phyloP scores from a whole-genome alignment of 2,113 vertebrate genomes.

The Leucosticte australis region DNA sequence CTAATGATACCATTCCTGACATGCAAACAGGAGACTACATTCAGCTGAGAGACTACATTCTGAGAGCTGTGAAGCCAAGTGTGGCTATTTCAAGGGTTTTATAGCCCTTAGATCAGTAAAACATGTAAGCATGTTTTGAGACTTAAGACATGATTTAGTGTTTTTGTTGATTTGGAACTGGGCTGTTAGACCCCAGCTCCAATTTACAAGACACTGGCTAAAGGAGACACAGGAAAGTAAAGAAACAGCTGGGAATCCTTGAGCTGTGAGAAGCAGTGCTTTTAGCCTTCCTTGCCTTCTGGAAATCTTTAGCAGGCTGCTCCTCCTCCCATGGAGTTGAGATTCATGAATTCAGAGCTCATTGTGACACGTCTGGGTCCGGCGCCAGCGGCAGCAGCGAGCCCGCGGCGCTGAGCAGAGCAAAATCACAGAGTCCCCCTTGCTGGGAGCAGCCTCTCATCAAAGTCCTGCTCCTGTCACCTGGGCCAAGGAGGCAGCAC shows the following conservation, averaged over 20 bases:
- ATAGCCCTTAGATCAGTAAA: not conserved
- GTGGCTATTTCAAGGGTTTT: not conserved
- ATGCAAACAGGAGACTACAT: not conserved
- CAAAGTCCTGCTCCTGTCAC: not conserved
- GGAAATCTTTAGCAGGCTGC: not conserved
- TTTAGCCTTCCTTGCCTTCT: not conserved
- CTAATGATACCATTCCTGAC: not conserved
- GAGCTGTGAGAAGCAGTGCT: not conserved
- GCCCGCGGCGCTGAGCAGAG: accelerated
- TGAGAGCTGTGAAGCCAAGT: not conserved
- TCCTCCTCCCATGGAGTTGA: not conserved
- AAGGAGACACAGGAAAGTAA: not conserved
- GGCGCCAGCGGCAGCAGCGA: accelerated
- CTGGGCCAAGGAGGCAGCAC: not conserved
- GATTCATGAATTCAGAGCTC: not conserved
- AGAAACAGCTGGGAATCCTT: not conserved
- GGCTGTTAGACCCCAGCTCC: not conserved
- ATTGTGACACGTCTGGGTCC: accelerated
- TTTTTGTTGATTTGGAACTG: not conserved
- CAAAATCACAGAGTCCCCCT: not conserved
- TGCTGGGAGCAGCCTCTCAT: not conserved
- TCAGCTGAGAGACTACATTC: too few relatives aligned
- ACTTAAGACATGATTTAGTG: not conserved
- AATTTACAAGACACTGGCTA: not conserved
- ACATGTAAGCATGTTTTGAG: not conserved